Percentiles rank a stretch among this genome's conserved stretches.
phyloP scores from a whole-genome alignment of 2,113 vertebrate species.

The Calidris pygmaea region DNA sequence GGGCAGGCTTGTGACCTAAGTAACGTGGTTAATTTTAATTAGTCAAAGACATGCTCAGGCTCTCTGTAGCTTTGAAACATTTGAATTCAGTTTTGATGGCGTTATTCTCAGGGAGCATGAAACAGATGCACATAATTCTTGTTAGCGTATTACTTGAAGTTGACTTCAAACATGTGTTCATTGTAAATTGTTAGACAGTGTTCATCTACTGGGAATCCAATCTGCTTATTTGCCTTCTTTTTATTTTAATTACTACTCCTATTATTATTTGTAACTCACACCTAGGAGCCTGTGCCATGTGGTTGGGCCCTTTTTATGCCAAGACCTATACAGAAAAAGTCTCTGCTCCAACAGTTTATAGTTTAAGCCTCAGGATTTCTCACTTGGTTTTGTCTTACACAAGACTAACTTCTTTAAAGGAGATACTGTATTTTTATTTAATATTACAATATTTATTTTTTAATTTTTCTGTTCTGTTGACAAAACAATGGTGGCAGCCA shows the following conservation, averaged over 20 bases:
- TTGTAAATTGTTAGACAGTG: not conserved
- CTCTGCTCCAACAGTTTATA: not conserved
- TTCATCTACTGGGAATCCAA: constrained; percentile 10
- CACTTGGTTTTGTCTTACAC: not conserved
- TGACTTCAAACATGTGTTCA: constrained; percentile 31
- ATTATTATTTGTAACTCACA: not conserved
- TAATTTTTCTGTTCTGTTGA: not conserved
- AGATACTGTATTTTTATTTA: not conserved
- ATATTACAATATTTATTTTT: not conserved
- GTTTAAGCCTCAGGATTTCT: not conserved
- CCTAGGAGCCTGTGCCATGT: not conserved
- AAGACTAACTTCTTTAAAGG: not conserved
- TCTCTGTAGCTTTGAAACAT: constrained; percentile 36
- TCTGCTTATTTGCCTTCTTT: not conserved
- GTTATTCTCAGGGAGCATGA: constrained; percentile 27
- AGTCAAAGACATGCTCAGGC: not conserved
- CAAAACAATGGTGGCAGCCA: not conserved
- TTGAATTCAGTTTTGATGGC: constrained; percentile 46
- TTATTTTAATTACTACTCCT: not conserved
- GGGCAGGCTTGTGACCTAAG: not conserved
- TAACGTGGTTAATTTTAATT: constrained; percentile 35
- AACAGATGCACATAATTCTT: constrained; percentile 34
- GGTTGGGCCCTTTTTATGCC: not conserved
- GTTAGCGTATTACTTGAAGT: constrained; percentile 42
- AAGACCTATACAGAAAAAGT: not conserved